Base-by-base conservation (phyloP, 2,888 invertebrate genomes). In the Orthosia cruda region DNA sequence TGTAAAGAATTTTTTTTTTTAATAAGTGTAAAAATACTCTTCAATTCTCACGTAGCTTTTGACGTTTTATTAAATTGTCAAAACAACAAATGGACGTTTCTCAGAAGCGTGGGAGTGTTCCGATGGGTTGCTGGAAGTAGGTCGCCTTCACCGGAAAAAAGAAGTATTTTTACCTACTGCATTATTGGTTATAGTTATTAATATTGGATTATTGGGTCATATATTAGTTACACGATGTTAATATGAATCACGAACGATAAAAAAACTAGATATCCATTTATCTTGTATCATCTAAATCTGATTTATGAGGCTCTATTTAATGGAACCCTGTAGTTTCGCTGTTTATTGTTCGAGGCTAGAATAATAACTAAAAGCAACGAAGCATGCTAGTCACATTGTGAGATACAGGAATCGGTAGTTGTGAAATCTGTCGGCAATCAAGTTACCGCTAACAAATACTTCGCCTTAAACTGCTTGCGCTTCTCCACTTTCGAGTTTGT, bases 61-160 rank as follows among this genome's bases (percentile, higher is more conserved):
- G 86, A 89, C 88, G 84, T 90, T 92, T 89, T 92, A 93, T 93
- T 92, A 93, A 91, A 92, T 92, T 94, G 93, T 93, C 93, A 93
- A 92, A 94, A 91, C 87, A 89, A 83, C 89, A 92, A 92, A 93
- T 90, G 90, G 91, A 91, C 87, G 85, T 88, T 95, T 95, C 95
- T 88, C 91, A 94, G 95, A 94, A 95, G 92, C 93, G 94, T 94
- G 93, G 93, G 94, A 90, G 90, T 88, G 74, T 83, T 79, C 77
- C 81, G 85, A 61, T 87, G 88, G 84, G 85, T 80, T 83, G 77
- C 80, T 72, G 69, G 84, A 95, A 91, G 90, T 95, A 91, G 95
- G 95, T 92, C 95, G 90, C 78, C 88, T 89, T 91, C 90, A 78
- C 88, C 88, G 90, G 88, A 92, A 92, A n/a, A 62, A 90, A 77